phyloP scores from a whole-genome alignment of 2,797 vertebrate genomes.

The Rhabdophis nuchalis region DNA sequence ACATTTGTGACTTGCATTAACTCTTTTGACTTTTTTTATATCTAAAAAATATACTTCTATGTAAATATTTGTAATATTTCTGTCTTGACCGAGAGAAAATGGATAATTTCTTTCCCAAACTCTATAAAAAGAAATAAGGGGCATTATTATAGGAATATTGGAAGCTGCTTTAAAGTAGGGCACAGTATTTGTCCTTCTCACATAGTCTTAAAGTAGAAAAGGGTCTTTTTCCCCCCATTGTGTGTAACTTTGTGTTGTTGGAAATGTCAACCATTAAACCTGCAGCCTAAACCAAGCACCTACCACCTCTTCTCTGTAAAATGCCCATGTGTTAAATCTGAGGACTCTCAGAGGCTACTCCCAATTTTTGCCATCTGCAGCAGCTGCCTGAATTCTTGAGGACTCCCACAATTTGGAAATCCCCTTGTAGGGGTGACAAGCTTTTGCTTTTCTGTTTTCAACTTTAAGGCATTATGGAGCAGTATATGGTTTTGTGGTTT shows the following conservation, averaged over 20 bases:
- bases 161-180: neutral
- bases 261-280: neutral
- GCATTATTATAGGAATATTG: neutral
- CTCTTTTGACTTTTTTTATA: neutral
- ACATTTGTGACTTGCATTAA: neutral
- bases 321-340: neutral
- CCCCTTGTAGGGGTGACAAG: neutral
- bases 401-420: neutral
- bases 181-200: neutral
- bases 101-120: neutral
- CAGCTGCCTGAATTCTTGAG: neutral
- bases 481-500: neutral
- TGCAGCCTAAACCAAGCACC: neutral
- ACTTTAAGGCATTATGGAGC: neutral
- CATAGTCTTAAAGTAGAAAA: neutral
- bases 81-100: neutral
- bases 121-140: neutral
- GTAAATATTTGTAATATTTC: neutral
- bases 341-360: neutral
- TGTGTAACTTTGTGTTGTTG: neutral
- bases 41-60: neutral
- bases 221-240: neutral
- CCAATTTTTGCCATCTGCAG: neutral
- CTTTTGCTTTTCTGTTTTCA: neutral
- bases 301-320: neutral